Percentiles rank a stretch among this genome's conserved stretches.
These are phyloP conservation scores for Drosophila villosipedis DNA, from an alignment of 2,888 invertebrate species.

Conservation along the genomic window DNA sequence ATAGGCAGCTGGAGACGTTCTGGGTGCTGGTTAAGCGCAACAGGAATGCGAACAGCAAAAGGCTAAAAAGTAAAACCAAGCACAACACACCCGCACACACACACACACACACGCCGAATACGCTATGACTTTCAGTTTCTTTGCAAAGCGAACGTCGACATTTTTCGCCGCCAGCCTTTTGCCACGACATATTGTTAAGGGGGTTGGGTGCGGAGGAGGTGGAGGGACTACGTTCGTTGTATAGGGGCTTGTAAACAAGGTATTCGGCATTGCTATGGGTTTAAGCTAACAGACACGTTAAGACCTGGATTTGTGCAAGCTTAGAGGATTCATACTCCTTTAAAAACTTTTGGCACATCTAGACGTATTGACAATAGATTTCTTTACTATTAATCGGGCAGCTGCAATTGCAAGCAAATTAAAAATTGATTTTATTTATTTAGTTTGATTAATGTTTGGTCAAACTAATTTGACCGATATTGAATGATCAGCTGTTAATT, in stretches of 20 bases:
- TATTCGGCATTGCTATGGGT: conserved; percentile 25
- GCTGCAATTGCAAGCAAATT: not conserved
- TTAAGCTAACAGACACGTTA: conserved; percentile 40
- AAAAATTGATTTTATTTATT: not conserved
- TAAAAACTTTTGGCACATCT: not conserved
- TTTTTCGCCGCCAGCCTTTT: conserved; percentile 54
- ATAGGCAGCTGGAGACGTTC: conserved; percentile 43
- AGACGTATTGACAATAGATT: not conserved
- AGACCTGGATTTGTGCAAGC: conserved; percentile 36
- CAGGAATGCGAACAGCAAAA: conserved; percentile 54
- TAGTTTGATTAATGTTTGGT: not conserved
- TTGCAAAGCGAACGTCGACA: conserved; percentile 34
- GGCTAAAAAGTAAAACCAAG: conserved; percentile 61
- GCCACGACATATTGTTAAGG: conserved; percentile 44
- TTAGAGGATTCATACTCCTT: conserved; percentile 2
- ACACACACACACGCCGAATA: conserved; percentile 2
- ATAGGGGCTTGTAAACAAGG: conserved; percentile 44
- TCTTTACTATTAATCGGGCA: not conserved
- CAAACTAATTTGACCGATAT: too few relatives aligned
- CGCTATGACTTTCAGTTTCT: conserved; percentile 64
- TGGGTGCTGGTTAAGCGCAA: conserved; percentile 42
- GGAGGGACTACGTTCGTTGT: conserved; percentile 1
- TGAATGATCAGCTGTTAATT: too few relatives aligned
- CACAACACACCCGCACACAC: conserved; percentile 6
- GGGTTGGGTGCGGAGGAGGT: not conserved